Conservation (phyloP, 2,797 vertebrate species). For the Molossus molossus region DNA sequence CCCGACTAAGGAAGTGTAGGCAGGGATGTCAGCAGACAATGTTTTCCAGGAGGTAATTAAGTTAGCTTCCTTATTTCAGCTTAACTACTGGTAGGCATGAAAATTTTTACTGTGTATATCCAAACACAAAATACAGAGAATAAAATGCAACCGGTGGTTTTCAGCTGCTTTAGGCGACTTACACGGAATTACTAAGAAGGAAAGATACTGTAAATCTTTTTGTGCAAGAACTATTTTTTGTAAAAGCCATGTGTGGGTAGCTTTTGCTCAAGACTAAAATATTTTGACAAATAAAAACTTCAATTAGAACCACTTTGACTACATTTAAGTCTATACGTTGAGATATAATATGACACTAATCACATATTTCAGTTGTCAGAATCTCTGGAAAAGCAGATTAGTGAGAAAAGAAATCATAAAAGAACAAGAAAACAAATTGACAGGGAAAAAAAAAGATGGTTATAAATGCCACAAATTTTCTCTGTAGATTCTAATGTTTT, state of each 20-base stretch:
- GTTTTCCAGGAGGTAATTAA: slow-evolving; percentile 43
- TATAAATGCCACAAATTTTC: slow-evolving; percentile 69
- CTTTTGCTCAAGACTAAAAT: slow-evolving; percentile 81
- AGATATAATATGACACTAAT: slow-evolving; percentile 69
- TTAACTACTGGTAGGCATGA: slow-evolving; percentile 45
- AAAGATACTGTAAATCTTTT: slow-evolving; percentile 54
- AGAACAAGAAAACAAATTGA: slow-evolving; percentile 62
- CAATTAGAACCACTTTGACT: slow-evolving; percentile 68
- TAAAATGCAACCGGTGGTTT: slow-evolving; percentile 62
- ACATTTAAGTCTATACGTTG: slow-evolving; percentile 78
- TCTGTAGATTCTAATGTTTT: slow-evolving; percentile 75
- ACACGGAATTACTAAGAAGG: slow-evolving; percentile 13
- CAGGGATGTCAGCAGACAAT: not conserved
- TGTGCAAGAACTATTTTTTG: slow-evolving; percentile 57
- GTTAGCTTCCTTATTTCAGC: not conserved
- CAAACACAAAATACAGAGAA: slow-evolving; percentile 31
- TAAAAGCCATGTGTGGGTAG: slow-evolving; percentile 47
- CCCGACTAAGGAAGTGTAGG: not conserved
- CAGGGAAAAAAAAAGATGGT: slow-evolving; percentile 30
- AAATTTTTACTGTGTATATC: slow-evolving; percentile 30
- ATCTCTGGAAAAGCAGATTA: slow-evolving; percentile 51
- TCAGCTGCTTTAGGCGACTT: not conserved
- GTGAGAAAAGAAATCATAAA: slow-evolving; percentile 50
- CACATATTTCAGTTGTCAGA: slow-evolving; percentile 76
- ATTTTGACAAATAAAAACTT: slow-evolving; percentile 80